A percentile compares a stretch with the other conserved stretches of the same genome.
These are phyloP conservation scores for Amiota minor DNA, from an alignment of 2,888 invertebrate genomes.

Conservation along the genomic window DNA sequence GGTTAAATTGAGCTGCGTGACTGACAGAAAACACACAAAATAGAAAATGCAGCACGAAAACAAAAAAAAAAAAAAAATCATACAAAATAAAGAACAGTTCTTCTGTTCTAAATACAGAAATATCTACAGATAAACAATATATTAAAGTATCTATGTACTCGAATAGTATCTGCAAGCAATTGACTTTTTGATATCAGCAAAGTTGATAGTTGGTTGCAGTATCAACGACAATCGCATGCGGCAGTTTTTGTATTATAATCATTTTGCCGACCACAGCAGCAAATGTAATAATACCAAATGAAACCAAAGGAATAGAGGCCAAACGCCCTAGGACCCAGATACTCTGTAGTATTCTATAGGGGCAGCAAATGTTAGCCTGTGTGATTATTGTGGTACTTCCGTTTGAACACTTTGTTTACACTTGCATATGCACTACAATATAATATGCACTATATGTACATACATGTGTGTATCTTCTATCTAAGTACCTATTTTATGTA, in stretches of 20 bases:
- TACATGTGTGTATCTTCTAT: not conserved
- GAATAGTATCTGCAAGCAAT: not conserved
- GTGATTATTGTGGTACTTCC: slow-evolving; percentile 11
- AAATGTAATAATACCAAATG: not conserved
- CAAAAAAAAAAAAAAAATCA: not conserved
- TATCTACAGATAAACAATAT: not conserved
- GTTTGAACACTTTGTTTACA: not conserved
- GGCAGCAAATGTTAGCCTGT: not conserved
- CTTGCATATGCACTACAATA: not conserved
- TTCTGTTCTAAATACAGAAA: not conserved
- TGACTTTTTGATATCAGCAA: not conserved
- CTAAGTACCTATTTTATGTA: not conserved
- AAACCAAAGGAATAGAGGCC: not conserved
- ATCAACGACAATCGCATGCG: not conserved
- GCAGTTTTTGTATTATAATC: not conserved
- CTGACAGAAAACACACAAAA: not conserved
- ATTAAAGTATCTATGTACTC: too few relatives aligned
- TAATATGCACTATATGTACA: too few relatives aligned
- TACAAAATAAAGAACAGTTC: not conserved
- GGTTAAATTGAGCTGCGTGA: slow-evolving; percentile 22
- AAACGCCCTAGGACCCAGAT: not conserved
- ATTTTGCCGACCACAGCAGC: not conserved
- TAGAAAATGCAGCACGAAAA: not conserved
- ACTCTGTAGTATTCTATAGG: too few relatives aligned
- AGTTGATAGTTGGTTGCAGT: not conserved